phyloP scores from a whole-genome alignment of 1,140 invertebrate genomes.

The Heliconius hermathena region DNA sequence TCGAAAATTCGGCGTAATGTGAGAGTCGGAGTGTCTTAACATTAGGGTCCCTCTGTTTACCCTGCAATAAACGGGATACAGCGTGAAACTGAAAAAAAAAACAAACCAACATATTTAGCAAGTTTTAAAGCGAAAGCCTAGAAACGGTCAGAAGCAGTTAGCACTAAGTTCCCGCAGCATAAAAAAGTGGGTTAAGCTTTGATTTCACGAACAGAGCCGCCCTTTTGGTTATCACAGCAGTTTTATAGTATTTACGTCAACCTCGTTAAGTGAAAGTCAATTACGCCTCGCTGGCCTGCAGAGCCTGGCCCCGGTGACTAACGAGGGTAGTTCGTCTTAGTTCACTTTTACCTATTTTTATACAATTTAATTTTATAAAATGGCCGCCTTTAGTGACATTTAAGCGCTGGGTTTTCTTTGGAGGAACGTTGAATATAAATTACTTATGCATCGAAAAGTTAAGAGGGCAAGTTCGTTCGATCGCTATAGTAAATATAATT shows the following conservation, averaged over 20 bases:
- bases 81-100: no score
- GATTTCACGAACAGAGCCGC: slow-evolving; percentile 17
- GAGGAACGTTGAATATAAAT: not conserved
- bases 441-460: not conserved
- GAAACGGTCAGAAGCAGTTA: not conserved
- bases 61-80: no score
- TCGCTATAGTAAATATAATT: not conserved
- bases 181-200: slow-evolving; percentile 25
- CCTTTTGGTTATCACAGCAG: slow-evolving; percentile 25
- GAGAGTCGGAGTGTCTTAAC: no score
- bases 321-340: slow-evolving; percentile 5
- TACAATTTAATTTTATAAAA: slow-evolving; percentile 7
- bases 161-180: not conserved
- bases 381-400: not conserved
- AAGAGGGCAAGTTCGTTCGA: not conserved
- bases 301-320: slow-evolving; percentile 3
- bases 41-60: no score
- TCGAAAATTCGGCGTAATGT: no score
- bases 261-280: slow-evolving; percentile 24
- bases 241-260: slow-evolving; percentile 18
- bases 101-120: not conserved
- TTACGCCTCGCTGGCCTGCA: slow-evolving; percentile 15
- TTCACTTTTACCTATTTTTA: slow-evolving; percentile 9
- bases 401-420: not conserved
- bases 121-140: not conserved